Evolutionary conservation across 2,113 vertebrate genomes (phyloP), one percentile per base, ranked within the genome.

Genomic region (Cinclus cinclus): DNA sequence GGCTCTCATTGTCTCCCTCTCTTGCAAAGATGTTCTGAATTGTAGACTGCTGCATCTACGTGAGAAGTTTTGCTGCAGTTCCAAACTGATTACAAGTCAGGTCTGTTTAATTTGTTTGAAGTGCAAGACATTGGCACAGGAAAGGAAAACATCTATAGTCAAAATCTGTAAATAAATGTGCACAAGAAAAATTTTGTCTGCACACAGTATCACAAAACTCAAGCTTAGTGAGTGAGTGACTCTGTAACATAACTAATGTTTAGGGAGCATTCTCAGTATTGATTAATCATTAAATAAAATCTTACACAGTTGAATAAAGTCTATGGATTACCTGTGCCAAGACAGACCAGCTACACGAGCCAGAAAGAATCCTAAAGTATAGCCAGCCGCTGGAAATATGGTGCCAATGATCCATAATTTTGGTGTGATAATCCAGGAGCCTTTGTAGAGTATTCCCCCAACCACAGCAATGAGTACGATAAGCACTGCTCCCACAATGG

Each of bases 351-450:
- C 98, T 77, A 99, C 2, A 23, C 98, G 98, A 56, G 99, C 99
- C 80, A 99, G 70, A 23, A 98, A 0, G 95, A 99, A 99, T 5
- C 99, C 99, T 31, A 99, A 73, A 18, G 68, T 15, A 41, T 98
- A 99, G 13, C 99, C 99, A 24, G 99, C 95, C 7, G 98, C 95
- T 15, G 99, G 99, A 96, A 98, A 99, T 96, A 99, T 96, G 6
- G 98, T 97, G 41, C 99, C 99, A 77, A 99, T 98, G 76, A 99
- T 98, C 99, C 99, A 99, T 25, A 99, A 94, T 27, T 98, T 96
- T 28, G 99, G 99, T 33, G 96, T 9, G 22, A 99, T 99, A 78
- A 10, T 53, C 99, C 99, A 99, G 71, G 99, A 98, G 11, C 99
- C 98, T 97, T 98, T 98, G 95, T 99, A 99, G 31, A 99, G 98